These are phyloP conservation scores for Eonycteris spelaea DNA, from an alignment of 2,113 vertebrate genomes.

Conservation along the genomic window DNA sequence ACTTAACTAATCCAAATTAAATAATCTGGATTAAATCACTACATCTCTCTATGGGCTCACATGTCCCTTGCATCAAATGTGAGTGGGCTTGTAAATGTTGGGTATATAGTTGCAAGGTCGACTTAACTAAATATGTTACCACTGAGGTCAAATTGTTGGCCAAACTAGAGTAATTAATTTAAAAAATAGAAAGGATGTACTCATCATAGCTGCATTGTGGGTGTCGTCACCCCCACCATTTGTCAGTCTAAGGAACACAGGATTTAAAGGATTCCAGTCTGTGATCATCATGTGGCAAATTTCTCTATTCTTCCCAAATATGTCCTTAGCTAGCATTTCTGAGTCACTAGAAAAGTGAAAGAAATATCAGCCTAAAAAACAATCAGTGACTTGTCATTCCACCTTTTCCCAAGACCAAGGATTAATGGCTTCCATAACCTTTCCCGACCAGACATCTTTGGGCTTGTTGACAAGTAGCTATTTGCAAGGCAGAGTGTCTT, in stretches of 20 bases:
- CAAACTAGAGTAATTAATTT: slow-evolving; percentile 2
- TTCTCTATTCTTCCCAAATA: slow-evolving; percentile 36
- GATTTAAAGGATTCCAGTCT: slow-evolving; percentile 1
- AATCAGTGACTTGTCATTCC: not conserved
- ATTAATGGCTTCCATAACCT: not conserved
- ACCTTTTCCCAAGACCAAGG: slow-evolving; percentile 33
- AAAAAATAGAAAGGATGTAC: slow-evolving; percentile 24
- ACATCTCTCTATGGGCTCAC: not conserved
- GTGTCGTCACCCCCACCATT: not conserved
- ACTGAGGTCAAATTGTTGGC: slow-evolving; percentile 25
- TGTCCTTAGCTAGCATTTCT: slow-evolving; percentile 32
- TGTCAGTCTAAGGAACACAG: not conserved
- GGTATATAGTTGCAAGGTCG: not conserved
- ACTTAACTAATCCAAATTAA: slow-evolving; percentile 44
- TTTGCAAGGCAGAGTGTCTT: slow-evolving; percentile 37
- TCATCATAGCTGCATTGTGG: not conserved
- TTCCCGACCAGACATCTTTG: not conserved
- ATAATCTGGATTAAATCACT: slow-evolving; percentile 38
- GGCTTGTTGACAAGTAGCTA: slow-evolving; percentile 15
- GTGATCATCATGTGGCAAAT: not conserved
- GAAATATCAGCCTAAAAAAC: not conserved
- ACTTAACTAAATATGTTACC: slow-evolving; percentile 40
- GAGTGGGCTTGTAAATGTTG: slow-evolving; percentile 12
- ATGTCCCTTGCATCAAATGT: slow-evolving; percentile 54
- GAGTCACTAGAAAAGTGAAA: slow-evolving; percentile 16